Evolutionary conservation across 1,140 invertebrate genomes (phyloP), one percentile per base, ranked within the genome.

Genomic region (Cheumatopsyche charites): DNA sequence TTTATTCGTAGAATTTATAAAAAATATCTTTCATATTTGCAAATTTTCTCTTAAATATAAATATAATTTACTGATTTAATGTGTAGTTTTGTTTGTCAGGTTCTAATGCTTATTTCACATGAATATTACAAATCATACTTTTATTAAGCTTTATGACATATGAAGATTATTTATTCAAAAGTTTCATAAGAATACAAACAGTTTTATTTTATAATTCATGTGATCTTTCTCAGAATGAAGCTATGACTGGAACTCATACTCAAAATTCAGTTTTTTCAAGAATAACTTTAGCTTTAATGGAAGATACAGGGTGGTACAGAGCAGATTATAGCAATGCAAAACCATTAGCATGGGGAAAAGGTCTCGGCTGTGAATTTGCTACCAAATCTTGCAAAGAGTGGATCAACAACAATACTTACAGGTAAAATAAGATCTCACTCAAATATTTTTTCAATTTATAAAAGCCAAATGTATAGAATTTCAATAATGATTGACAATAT

Each of bases 211-310:
- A 63, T 63, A 41, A 49, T 7, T 65, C 17, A 7, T 72, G 41
- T 74, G 77, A 52, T 19, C 71, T 49, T 76, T 84, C 83, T 63
- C 79, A 97, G 94, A 99, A 99, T 85, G 98, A 99, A 87, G 97
- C 96, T 0, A 99, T 99, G 98, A 99, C 98, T 0, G 98, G 97
- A 0, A 99, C 97, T 0, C 98, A 99, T 80, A 99, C 98, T 0
- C 97, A 99, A 83, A 97, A 98, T 85, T 96, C 97, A 0, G 94
- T 98, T 0, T 98, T 99, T 81, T 98, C 96, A 0, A 85, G 96
- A 47, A 92, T 99, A 72, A 99, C 97, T 0, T 86, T 99, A 43
- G 98, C 98, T 0, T 84, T 99, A 45, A 95, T 99, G 94, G 97
- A 99, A 83, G 98, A 99, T 80, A 98, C 96, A 0, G 98, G 97